These are phyloP conservation scores for Itoplectis maculator DNA, from an alignment of 2,888 invertebrate species.

Conservation along the genomic window DNA sequence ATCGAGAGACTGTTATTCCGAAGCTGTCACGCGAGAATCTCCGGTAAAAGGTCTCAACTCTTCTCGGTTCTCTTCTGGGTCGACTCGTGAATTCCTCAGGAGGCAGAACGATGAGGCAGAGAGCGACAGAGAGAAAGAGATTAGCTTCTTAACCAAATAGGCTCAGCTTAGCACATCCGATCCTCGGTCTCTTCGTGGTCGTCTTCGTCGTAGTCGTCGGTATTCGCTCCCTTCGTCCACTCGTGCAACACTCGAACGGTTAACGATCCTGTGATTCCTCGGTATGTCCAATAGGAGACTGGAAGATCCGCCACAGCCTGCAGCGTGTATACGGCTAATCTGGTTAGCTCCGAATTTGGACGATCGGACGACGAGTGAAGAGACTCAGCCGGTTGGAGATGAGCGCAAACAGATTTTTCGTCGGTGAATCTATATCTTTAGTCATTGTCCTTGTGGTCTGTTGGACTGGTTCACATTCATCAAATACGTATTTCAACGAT, in stretches of 20 bases:
- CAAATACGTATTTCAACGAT: not conserved
- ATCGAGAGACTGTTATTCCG: slow-evolving; percentile 50
- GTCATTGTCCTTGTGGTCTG: slow-evolving; percentile 4
- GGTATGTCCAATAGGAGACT: slow-evolving; percentile 65
- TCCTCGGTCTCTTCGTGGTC: no score
- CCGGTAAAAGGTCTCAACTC: slow-evolving; percentile 60
- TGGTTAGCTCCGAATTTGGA: slow-evolving; percentile 71
- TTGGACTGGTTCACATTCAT: not conserved
- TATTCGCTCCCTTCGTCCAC: slow-evolving; percentile 60
- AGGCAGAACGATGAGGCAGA: slow-evolving; percentile 50
- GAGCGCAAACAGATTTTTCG: slow-evolving; percentile 32
- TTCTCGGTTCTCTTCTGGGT: slow-evolving; percentile 43
- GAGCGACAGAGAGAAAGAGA: slow-evolving; percentile 73
- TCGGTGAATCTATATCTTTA: slow-evolving; percentile 21
- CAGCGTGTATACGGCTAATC: slow-evolving; percentile 67
- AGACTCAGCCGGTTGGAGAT: slow-evolving; percentile 9
- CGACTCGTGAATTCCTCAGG: slow-evolving; percentile 59
- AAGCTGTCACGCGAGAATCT: slow-evolving; percentile 77
- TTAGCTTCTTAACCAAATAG: slow-evolving; percentile 81
- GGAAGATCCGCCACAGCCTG: slow-evolving; percentile 42
- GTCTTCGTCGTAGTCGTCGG: slow-evolving; percentile 60
- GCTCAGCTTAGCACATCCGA: slow-evolving; percentile 72
- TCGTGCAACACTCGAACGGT: slow-evolving; percentile 56
- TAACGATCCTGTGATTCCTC: slow-evolving; percentile 59
- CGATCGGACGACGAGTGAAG: slow-evolving; percentile 60